A percentile compares a stretch with the other conserved stretches of the same genome.
Conservation (phyloP, 2,888 invertebrate genomes). For the Morinoia aosen region DNA sequence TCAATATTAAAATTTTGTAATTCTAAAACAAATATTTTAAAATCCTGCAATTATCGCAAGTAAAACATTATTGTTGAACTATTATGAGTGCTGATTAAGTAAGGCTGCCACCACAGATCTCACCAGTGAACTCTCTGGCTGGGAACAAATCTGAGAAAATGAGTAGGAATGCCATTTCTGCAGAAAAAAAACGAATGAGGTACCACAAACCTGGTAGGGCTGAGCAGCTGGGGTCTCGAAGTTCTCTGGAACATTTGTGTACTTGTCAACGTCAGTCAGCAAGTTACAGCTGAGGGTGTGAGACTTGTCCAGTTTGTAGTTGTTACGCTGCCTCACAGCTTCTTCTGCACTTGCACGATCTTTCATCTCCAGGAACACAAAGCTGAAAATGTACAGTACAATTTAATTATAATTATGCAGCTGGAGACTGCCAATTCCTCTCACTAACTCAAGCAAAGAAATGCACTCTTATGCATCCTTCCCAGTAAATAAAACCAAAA, state of each 20-base stretch:
- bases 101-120: no score
- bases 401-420: constrained; percentile 31
- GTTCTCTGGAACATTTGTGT: constrained; percentile 71
- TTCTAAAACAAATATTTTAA: no score
- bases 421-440: constrained; percentile 54
- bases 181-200: not conserved
- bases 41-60: no score
- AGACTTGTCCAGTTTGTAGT: constrained; percentile 94
- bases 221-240: constrained; percentile 70
- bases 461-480: not conserved
- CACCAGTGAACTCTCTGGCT: no score
- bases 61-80: no score
- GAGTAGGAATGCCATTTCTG: not conserved
- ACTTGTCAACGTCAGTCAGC: constrained; percentile 96
- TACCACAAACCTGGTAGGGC: constrained; percentile 82
- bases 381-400: constrained; percentile 73
- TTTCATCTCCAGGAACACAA: constrained; percentile 92
- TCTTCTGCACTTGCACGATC: constrained; percentile 87
- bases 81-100: no score
- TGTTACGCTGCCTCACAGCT: constrained; percentile 89
- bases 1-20: no score
- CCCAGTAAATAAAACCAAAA: not conserved
- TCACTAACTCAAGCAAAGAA: not conserved
- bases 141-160: no score
- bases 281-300: constrained; percentile 95